Percentiles rank a stretch among this genome's conserved stretches.
Evolutionary conservation across 2,888 invertebrate genomes (phyloP).

Genomic region (Alentia gelatinosa): DNA sequence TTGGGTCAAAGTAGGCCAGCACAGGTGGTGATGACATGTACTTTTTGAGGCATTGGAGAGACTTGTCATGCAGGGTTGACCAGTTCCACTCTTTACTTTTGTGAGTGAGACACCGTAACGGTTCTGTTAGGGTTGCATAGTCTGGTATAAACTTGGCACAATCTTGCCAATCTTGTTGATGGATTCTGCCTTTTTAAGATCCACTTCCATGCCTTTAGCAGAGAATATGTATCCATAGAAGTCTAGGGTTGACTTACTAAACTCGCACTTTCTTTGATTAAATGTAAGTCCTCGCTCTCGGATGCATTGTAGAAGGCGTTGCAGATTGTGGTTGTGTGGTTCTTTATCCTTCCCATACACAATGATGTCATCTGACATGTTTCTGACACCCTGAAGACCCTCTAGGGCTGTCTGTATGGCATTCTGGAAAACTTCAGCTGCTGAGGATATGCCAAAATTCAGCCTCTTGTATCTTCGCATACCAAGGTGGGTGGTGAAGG

Average conservation of each 20-base stretch:
- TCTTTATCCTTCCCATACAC: slow-evolving; percentile 70
- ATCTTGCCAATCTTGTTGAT: too few species aligned
- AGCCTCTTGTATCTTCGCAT: slow-evolving; percentile 65
- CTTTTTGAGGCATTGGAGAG: too few species aligned
- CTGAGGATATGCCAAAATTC: slow-evolving; percentile 73
- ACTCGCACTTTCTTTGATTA: slow-evolving; percentile 73
- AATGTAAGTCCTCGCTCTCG: slow-evolving; percentile 65
- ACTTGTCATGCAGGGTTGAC: too few species aligned
- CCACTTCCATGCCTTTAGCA: neutral
- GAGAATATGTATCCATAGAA: neutral
- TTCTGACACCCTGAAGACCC: slow-evolving; percentile 74
- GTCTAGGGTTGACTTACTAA: slow-evolving; percentile 3
- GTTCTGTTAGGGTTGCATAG: too few species aligned
- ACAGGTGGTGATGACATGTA: too few species aligned
- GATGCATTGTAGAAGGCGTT: slow-evolving; percentile 65
- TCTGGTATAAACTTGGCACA: too few species aligned
- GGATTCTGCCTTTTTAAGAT: neutral
- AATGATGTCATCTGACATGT: slow-evolving; percentile 79
- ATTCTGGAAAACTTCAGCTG: slow-evolving; percentile 81
- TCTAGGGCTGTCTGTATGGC: slow-evolving; percentile 75
- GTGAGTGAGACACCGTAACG: too few species aligned
- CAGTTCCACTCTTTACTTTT: too few species aligned
- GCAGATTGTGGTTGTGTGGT: slow-evolving; percentile 73
- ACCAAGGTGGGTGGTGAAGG: slow-evolving; percentile 67
- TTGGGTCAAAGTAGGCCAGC: too few species aligned